phyloP scores from a whole-genome alignment of 2,113 vertebrate genomes.

The Calyptomena viridis region DNA sequence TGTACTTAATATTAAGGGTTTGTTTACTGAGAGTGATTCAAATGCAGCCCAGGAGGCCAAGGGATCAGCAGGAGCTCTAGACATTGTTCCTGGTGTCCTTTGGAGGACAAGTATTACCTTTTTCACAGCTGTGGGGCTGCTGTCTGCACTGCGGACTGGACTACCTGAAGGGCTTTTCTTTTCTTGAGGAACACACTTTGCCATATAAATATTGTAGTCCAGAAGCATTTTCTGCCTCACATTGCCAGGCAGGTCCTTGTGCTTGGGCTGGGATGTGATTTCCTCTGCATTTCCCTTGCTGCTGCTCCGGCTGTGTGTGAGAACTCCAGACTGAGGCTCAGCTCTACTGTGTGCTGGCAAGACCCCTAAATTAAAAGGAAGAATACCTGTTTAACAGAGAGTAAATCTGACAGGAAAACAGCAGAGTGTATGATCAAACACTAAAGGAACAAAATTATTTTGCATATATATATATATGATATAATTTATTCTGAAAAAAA shows the following conservation, averaged over 20 bases:
- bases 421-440: neutral
- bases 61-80: neutral
- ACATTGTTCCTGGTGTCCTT: neutral
- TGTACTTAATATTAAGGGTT: neutral
- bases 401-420: neutral
- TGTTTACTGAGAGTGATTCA: neutral
- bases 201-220: constrained; percentile 94
- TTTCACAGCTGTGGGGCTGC: constrained; percentile 87
- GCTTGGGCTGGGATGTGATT: constrained; percentile 76
- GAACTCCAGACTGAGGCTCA: constrained; percentile 75
- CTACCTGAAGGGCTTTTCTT: constrained; percentile 80
- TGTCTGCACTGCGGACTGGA: constrained; percentile 83
- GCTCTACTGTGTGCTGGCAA: constrained; percentile 77
- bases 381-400: neutral
- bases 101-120: constrained; percentile 78
- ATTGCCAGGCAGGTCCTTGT: constrained; percentile 77
- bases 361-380: constrained; percentile 72
- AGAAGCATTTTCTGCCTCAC: constrained; percentile 87
- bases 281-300: constrained; percentile 91
- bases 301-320: constrained; percentile 88
- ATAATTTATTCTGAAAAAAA: neutral
- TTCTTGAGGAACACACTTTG: constrained; percentile 85
- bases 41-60: neutral
- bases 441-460: neutral
- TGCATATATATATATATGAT: too few relatives aligned